Conservation (phyloP, 2,888 invertebrate species). For the Prenolepis imparis region DNA sequence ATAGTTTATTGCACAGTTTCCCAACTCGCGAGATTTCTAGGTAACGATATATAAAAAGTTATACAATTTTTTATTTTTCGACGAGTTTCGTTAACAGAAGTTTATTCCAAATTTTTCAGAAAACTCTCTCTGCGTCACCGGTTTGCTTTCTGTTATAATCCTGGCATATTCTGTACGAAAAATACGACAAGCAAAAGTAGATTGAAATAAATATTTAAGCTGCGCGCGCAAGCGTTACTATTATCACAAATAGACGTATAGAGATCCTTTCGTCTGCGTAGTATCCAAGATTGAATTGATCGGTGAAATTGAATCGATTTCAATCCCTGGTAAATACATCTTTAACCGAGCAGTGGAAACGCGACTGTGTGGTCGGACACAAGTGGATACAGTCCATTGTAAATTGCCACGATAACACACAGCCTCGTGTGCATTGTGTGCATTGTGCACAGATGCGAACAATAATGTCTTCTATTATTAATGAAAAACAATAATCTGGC, state of each 20-base stretch:
- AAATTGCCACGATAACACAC: constrained; percentile 56
- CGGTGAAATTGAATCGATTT: not conserved
- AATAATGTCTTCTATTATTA: constrained; percentile 12
- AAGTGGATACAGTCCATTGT: constrained; percentile 26
- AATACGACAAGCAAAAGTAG: not conserved
- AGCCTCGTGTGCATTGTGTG: constrained; percentile 53
- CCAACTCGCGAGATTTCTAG: not conserved
- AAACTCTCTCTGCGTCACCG: not conserved
- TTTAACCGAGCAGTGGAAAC: constrained; percentile 59
- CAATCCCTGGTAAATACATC: constrained; percentile 38
- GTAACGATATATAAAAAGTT: constrained; percentile 13
- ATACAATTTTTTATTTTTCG: not conserved
- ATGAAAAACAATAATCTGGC: constrained; percentile 8
- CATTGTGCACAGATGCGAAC: constrained; percentile 47
- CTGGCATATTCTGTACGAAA: not conserved
- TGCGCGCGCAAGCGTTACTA: not conserved
- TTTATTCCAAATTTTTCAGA: not conserved
- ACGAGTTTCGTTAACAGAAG: not conserved
- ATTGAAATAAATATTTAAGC: not conserved
- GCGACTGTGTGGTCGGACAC: constrained; percentile 45
- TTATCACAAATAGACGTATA: not conserved
- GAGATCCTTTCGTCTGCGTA: not conserved
- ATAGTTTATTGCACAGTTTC: not conserved
- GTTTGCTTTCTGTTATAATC: not conserved
- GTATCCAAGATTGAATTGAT: not conserved